A percentile compares a stretch with the other conserved stretches of the same genome.
phyloP scores from a whole-genome alignment of 2,113 vertebrate genomes.

The Opisthocomus hoazin region DNA sequence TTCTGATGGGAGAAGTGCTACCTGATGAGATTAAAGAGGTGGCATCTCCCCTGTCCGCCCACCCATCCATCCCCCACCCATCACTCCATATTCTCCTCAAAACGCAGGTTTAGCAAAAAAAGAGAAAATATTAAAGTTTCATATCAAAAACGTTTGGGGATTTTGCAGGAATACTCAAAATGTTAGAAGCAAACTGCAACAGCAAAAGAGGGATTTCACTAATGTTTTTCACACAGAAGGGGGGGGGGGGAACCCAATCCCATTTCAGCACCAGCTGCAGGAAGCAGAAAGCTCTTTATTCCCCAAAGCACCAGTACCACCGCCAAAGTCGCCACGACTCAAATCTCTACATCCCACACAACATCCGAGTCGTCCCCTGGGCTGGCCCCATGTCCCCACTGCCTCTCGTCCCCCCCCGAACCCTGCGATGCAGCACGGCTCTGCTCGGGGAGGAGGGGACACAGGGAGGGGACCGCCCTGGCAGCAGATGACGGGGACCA shows the following conservation, averaged over 20 bases:
- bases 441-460: not conserved
- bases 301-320: not conserved
- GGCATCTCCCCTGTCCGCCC: not conserved
- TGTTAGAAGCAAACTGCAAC: constrained; percentile 6
- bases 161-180: not conserved
- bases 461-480: too few species aligned
- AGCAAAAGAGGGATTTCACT: not conserved
- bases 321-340: not conserved
- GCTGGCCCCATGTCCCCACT: not conserved
- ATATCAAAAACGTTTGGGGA: not conserved
- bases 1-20: not conserved
- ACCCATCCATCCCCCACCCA: not conserved
- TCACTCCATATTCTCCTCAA: not conserved
- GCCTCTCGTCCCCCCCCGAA: rapidly evolving
- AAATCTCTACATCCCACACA: not conserved
- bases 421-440: rapidly evolving
- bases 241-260: too few species aligned
- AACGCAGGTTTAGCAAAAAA: not conserved
- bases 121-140: not conserved
- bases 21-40: not conserved
- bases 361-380: not conserved
- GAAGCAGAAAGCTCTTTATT: not conserved
- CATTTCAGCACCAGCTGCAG: not conserved
- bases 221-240: not conserved
- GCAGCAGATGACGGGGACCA: not conserved